Evolutionary conservation across 1,140 invertebrate species (phyloP).

Genomic region (Drosophila aff.): DNA sequence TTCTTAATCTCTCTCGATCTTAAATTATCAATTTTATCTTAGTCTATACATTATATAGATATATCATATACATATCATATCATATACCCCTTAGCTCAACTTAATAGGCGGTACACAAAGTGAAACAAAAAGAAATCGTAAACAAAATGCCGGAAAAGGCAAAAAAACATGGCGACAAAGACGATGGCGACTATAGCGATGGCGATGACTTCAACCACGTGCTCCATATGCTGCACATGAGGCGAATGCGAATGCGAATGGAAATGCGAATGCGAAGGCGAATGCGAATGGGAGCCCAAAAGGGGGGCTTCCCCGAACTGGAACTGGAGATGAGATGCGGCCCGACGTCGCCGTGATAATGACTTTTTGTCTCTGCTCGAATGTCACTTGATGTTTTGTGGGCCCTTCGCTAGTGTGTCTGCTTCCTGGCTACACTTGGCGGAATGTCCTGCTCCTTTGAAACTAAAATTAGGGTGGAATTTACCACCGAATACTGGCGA

Average conservation of each 20-base stretch:
- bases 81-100: not conserved
- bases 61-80: no score
- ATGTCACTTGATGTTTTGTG: constrained; percentile 76
- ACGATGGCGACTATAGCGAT: constrained; percentile 18
- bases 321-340: constrained; percentile 34
- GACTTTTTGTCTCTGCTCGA: constrained; percentile 81
- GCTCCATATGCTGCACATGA: constrained; percentile 68
- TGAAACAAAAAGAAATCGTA: constrained; percentile 64
- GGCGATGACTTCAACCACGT: constrained; percentile 49
- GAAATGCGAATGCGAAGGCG: not conserved
- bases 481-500: not conserved
- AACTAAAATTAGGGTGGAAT: not conserved
- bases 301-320: constrained; percentile 2
- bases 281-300: not conserved
- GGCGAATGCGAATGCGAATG: constrained; percentile 23
- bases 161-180: constrained; percentile 73
- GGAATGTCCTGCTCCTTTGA: not conserved
- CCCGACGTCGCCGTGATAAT: constrained; percentile 76
- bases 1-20: not conserved
- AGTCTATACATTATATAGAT: no score
- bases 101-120: not conserved
- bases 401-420: constrained; percentile 29
- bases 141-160: constrained; percentile 83
- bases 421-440: constrained; percentile 23
- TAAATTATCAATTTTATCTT: not conserved